Base-by-base conservation (phyloP, 1,140 invertebrate genomes). In the Pinna nobilis region DNA sequence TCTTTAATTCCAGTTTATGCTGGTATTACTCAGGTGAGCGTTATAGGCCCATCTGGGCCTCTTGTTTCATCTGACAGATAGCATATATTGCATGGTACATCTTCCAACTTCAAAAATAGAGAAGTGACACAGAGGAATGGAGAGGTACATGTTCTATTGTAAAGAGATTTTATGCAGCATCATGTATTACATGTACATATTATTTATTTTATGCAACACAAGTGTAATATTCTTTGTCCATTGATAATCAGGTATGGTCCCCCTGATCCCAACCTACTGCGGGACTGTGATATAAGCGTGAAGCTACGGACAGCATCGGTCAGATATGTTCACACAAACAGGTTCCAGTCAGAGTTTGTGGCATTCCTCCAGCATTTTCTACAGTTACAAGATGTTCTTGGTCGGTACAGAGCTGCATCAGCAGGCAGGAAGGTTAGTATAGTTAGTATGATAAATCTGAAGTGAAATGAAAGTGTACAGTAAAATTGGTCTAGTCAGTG, bases 311-410 rank as follows among this genome's bases (percentile, higher is more conserved):
- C 90, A 85, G 83, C 84, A 1, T 88, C 86, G 0, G 94, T 98
- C 0, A 92, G 94, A 79, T 99, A 98, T 88, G 94, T 98, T 41
- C 97, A 99, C 86, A 98, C 97, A 0, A 96, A 98, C 82, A 91
- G 97, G 59, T 99, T 98, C 90, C 92, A 97, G 35, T 92, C 93
- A 0, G 96, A 98, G 86, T 89, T 98, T 20, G 93, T 96, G 76
- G 89, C 91, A 11, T 98, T 98, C 87, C 94, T 96, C 60, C 91
- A 94, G 30, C 94, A 98, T 80, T 97, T 98, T 83, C 92, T 94
- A 15, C 93, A 96, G 80, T 87, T 97, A 3, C 93, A 96, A 82
- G 92, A 93, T 66, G 91, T 94, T 41, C 91, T 94, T 85, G 90
- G 90, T 1, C 91, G 92, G 64, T 88, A 93, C 63, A 82, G 87